Percentiles rank a stretch among this genome's conserved stretches.
Evolutionary conservation across 1,140 invertebrate genomes (phyloP).

Genomic region (Calephelis nemesis): DNA sequence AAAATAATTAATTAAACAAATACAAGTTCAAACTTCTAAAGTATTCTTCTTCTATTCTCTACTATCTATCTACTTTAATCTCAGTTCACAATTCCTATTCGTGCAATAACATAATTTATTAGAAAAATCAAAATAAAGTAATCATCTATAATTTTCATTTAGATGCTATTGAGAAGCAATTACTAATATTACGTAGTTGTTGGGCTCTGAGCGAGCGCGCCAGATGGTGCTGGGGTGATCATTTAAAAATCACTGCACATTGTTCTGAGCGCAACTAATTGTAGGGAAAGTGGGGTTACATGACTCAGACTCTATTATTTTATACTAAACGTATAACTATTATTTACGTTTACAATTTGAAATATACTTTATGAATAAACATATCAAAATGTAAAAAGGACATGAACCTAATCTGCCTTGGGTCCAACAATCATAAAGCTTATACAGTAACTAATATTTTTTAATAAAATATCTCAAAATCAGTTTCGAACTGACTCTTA

Average conservation of each 20-base stretch:
- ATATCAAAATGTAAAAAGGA: too few species aligned
- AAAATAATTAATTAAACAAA: too few species aligned
- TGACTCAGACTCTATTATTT: constrained; percentile 68
- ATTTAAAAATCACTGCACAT: constrained; percentile 77
- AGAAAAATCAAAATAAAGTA: neutral
- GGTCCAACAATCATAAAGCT: too few species aligned
- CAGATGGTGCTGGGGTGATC: constrained; percentile 71
- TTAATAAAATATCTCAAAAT: too few species aligned
- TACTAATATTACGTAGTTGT: constrained; percentile 70
- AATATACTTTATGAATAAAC: too few species aligned
- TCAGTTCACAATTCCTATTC: neutral
- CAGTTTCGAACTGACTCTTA: too few species aligned
- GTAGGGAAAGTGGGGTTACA: constrained; percentile 65
- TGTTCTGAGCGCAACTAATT: constrained; percentile 75
- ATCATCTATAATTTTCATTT: constrained; percentile 9
- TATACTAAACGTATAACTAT: constrained; percentile 53
- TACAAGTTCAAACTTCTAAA: too few species aligned
- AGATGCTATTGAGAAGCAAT: constrained; percentile 53
- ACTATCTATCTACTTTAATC: too few species aligned
- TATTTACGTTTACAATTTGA: neutral
- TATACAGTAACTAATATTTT: too few species aligned
- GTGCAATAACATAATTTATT: neutral
- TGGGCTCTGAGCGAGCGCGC: constrained; percentile 47
- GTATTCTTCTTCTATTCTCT: too few species aligned
- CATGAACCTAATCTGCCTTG: too few species aligned